phyloP scores from a whole-genome alignment of 2,888 invertebrate genomes.

The Hirtodrosophila histrioides region DNA sequence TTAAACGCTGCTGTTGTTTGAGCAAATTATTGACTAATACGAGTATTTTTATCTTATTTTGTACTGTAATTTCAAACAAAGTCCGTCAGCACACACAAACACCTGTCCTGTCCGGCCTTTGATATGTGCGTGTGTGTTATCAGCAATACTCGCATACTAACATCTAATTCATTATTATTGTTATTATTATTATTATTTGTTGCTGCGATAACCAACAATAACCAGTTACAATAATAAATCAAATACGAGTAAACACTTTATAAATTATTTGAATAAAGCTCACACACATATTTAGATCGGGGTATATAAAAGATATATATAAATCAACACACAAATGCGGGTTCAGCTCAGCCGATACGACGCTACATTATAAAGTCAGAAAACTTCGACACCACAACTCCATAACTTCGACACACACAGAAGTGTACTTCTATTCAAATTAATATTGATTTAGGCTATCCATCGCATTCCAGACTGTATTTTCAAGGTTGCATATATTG shows the following conservation, averaged over 20 bases:
- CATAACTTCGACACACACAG: too few species aligned
- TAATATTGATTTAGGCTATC: background rate
- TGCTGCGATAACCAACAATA: slow-evolving; percentile 1
- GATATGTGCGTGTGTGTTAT: slow-evolving; percentile 9
- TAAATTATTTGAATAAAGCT: background rate
- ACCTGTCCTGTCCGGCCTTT: slow-evolving; percentile 17
- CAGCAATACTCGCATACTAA: slow-evolving; percentile 19
- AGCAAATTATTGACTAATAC: too few species aligned
- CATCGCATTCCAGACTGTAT: background rate
- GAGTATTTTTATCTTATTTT: background rate
- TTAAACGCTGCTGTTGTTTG: slow-evolving; percentile 17
- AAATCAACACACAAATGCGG: too few species aligned
- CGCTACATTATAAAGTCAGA: too few species aligned
- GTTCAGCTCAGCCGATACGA: too few species aligned
- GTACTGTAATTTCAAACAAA: slow-evolving; percentile 3
- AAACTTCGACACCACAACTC: too few species aligned
- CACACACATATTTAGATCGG: background rate
- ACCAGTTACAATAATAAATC: slow-evolving; percentile 6
- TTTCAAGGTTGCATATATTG: too few species aligned
- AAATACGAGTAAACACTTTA: too few species aligned
- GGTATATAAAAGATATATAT: too few species aligned
- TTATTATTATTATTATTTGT: slow-evolving; percentile 4
- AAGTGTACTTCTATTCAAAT: background rate
- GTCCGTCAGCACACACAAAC: background rate
- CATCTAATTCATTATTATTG: slow-evolving; percentile 28